A percentile compares a stretch with the other conserved stretches of the same genome.
phyloP scores from a whole-genome alignment of 2,113 vertebrate genomes.

The Pteropus alecto region DNA sequence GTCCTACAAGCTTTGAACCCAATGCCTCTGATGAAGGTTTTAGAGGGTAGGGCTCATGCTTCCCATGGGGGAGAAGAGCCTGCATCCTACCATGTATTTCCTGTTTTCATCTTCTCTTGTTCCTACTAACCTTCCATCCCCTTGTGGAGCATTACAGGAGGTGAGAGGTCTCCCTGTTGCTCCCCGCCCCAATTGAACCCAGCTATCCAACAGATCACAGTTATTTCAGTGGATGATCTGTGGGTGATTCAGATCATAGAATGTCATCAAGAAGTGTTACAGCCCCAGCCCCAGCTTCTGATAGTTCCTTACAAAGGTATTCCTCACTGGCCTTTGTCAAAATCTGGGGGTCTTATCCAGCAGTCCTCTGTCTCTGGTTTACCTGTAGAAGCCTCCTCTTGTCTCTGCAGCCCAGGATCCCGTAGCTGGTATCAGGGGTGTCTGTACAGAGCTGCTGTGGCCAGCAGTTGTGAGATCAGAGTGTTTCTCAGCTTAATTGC shows the following conservation, averaged over 20 bases:
- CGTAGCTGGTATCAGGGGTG: rapidly evolving
- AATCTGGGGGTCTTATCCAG: not conserved
- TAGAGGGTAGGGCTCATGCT: not conserved
- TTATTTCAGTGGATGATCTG: not conserved
- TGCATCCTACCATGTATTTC: not conserved
- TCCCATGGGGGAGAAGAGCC: not conserved
- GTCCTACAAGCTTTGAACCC: not conserved
- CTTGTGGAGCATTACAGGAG: not conserved
- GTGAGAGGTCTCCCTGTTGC: not conserved
- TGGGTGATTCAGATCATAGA: not conserved
- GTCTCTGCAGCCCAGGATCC: not conserved
- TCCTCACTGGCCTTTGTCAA: not conserved
- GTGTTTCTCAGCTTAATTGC: not conserved
- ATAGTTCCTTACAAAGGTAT: not conserved
- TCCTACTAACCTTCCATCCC: not conserved
- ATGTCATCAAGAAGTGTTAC: not conserved
- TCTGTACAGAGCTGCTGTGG: not conserved
- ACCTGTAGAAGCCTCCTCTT: not conserved
- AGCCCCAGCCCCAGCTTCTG: not conserved
- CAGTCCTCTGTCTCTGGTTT: not conserved
- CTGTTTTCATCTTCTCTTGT: not conserved
- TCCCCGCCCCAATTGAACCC: not conserved
- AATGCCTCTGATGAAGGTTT: too few relatives aligned
- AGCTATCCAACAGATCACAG: not conserved
- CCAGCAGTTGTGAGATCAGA: not conserved